phyloP scores from a whole-genome alignment of 2,113 vertebrate species.

The Numenius arquata region DNA sequence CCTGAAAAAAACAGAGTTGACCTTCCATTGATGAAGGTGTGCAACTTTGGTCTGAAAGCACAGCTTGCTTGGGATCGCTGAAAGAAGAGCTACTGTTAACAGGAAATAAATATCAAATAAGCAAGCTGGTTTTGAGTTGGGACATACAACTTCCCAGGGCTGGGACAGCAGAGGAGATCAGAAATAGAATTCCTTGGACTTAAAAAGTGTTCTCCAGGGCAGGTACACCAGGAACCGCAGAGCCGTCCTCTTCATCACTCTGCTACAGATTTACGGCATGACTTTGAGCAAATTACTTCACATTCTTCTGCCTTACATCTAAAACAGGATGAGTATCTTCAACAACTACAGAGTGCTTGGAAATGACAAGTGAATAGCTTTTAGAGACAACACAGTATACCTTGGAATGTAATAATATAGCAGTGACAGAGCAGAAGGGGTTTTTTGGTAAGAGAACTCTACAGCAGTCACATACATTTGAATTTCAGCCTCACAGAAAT shows the following conservation, averaged over 20 bases:
- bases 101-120: not conserved
- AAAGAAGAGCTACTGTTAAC: not conserved
- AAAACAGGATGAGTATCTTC: not conserved
- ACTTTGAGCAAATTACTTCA: not conserved
- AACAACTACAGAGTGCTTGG: not conserved
- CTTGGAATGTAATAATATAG: not conserved
- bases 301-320: not conserved
- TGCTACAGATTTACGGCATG: not conserved
- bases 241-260: not conserved
- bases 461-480: not conserved
- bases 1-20: not conserved
- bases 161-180: not conserved
- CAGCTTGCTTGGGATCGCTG: not conserved
- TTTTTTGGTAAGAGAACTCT: not conserved
- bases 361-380: not conserved
- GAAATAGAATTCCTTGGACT: not conserved
- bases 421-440: not conserved
- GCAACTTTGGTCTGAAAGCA: not conserved
- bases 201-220: not conserved
- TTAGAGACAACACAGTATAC: not conserved
- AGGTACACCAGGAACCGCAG: not conserved
- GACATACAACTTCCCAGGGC: not conserved
- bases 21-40: accelerated
- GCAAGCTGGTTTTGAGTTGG: not conserved
- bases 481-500: not conserved